Percentiles rank a stretch among this genome's conserved stretches.
These are phyloP conservation scores for Drosophila falleni DNA, from an alignment of 2,888 invertebrate genomes.

Conservation along the genomic window DNA sequence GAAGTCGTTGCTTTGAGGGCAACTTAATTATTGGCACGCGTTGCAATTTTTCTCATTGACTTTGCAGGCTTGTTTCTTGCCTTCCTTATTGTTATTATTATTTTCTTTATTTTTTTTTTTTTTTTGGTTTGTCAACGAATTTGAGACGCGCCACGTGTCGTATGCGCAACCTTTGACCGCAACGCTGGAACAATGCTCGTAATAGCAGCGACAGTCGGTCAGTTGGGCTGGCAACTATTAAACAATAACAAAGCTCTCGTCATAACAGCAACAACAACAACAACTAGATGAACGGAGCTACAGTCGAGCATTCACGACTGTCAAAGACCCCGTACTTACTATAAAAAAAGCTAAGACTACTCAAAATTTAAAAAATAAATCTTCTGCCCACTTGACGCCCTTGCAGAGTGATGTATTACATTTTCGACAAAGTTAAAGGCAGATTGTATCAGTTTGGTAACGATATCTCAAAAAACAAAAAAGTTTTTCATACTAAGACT, in stretches of 20 bases:
- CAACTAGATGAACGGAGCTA: too few species aligned
- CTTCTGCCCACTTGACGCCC: too few species aligned
- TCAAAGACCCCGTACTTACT: too few species aligned
- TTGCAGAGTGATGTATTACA: too few species aligned
- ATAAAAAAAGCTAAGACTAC: too few species aligned
- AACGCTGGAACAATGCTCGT: constrained; percentile 43
- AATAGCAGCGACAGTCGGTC: constrained; percentile 16
- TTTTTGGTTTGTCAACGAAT: constrained; percentile 31
- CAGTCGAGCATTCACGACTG: too few species aligned
- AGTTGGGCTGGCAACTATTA: constrained; percentile 48
- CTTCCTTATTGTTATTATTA: neutral
- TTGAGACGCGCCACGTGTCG: constrained; percentile 73
- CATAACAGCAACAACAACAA: constrained; percentile 34
- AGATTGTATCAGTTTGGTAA: too few species aligned
- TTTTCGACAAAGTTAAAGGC: too few species aligned
- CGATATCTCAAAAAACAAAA: too few species aligned
- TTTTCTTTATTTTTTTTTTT: neutral
- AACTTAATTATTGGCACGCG: constrained; percentile 84
- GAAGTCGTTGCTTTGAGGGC: constrained; percentile 35
- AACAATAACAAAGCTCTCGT: constrained; percentile 57
- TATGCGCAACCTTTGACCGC: constrained; percentile 73
- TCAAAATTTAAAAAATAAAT: too few species aligned
- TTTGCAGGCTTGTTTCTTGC: constrained; percentile 33
- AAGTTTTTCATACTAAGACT: too few species aligned
- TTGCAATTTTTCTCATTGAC: constrained; percentile 77